Percentiles rank a stretch among this genome's conserved stretches.
Evolutionary conservation across 2,797 vertebrate genomes (phyloP).

Genomic region (Sardinella longiceps): DNA sequence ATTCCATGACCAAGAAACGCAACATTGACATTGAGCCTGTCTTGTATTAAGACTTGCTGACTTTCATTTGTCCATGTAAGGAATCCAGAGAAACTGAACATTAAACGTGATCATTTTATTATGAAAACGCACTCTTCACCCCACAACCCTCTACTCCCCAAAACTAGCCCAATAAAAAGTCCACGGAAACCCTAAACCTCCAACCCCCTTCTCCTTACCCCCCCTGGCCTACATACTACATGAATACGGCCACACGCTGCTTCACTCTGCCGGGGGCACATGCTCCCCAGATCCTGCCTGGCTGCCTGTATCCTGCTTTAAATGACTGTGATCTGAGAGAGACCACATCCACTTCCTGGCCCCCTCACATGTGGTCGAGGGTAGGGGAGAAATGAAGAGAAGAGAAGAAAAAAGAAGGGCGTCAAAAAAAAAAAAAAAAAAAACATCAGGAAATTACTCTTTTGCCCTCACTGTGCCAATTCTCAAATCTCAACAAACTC

Average conservation of each 20-base stretch:
- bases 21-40: not conserved
- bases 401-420: not conserved
- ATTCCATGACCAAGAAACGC: not conserved
- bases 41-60: not conserved
- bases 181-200: no score
- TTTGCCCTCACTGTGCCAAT: not conserved
- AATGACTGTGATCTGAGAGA: slow-evolving; percentile 5
- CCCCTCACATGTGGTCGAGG: not conserved
- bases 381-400: not conserved
- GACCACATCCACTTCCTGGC: slow-evolving; percentile 6
- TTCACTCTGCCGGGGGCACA: not conserved
- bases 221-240: not conserved
- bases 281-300: not conserved
- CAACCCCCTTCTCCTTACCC: not conserved
- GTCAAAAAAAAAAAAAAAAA: not conserved
- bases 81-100: not conserved
- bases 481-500: not conserved
- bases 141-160: slow-evolving; percentile 27
- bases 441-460: not conserved
- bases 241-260: not conserved
- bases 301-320: not conserved
- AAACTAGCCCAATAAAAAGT: not conserved
- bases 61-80: not conserved
- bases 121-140: not conserved
- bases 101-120: not conserved